Evolutionary conservation across 2,888 invertebrate species (phyloP), one percentile per base, ranked within the genome.

Genomic region (Rhamnusium bicolor): DNA sequence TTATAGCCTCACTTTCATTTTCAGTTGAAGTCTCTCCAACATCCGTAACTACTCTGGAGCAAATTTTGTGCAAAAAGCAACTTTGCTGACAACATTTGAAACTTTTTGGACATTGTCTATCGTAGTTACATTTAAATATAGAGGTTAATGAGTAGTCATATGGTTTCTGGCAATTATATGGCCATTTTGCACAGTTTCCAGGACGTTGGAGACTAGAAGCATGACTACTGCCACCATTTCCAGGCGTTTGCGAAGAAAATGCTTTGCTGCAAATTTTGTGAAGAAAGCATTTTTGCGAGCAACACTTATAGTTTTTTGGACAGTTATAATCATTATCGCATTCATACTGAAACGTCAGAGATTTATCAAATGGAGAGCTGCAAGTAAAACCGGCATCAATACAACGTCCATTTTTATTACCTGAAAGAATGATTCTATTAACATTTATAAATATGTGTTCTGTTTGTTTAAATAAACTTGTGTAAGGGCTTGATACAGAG

Each of bases 51-150:
- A 46, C 40, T 32, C 62, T 77, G 0, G 74, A 74, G 53, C 77
- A 77, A 60, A 77, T 71, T 71, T 73, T 77, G 18, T 77, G 77
- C 8, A 12, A 16, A 40, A 74, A 77, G 46, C 77, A 77, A 40
- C 47, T 69, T 24, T 77, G 77, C 16, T 61, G 40, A 18, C 77
- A 77, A 16, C 77, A 77, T 67, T 67, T 71, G 47, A 69, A 68
- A 8, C 21, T 47, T 32, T 19, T 29, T n/a, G 77, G 77, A 68
- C 77, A 77, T 40, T 73, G 71, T 12, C 10, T 54, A 24, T 77
- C 77, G 5, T 5, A 27, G 1, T 60, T 56, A 40, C 77, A 77
- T 62, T 70, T 72, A 67, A 67, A 74, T 8, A 14, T 46, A 14
- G 46, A 32, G 7, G 76, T 69, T 10, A 66, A 12, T 0, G 67